These are phyloP conservation scores for Orgyia antiqua DNA, from an alignment of 2,888 invertebrate genomes.

Conservation along the genomic window DNA sequence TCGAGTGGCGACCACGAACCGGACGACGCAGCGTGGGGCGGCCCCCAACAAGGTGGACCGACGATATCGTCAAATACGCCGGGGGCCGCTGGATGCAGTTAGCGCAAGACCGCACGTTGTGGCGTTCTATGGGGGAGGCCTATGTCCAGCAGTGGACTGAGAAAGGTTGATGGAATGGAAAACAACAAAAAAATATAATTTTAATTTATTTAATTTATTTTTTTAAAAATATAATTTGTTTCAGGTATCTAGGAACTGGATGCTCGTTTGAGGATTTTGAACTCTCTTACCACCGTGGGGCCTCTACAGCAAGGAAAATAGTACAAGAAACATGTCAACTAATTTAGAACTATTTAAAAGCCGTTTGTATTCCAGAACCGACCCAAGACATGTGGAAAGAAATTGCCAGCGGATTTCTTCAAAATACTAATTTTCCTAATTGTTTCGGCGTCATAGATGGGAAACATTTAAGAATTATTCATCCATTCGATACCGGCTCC, in stretches of 20 bases:
- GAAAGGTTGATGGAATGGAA: too few species aligned
- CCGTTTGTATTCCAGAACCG: conserved; percentile 20
- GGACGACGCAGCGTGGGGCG: too few species aligned
- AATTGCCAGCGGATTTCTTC: conserved; percentile 21
- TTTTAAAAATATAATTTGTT: conserved; percentile 17
- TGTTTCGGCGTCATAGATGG: conserved; percentile 20
- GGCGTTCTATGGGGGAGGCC: too few species aligned
- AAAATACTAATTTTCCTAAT: conserved; percentile 16
- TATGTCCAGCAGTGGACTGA: too few species aligned
- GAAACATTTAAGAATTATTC: conserved; percentile 17
- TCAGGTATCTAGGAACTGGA: conserved; percentile 19
- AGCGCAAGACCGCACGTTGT: too few species aligned
- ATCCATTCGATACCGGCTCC: conserved; percentile 9
- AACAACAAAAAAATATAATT: conserved; percentile 17
- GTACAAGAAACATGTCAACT: conserved; percentile 25
- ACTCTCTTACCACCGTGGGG: conserved; percentile 17
- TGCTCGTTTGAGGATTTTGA: conserved; percentile 24
- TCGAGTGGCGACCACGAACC: too few species aligned
- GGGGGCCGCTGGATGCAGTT: too few species aligned
- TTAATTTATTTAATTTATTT: conserved; percentile 6
- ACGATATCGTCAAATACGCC: too few species aligned
- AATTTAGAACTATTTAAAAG: conserved; percentile 22
- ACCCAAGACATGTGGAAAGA: conserved; percentile 20
- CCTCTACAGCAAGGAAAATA: conserved; percentile 21
- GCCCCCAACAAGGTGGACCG: too few species aligned